These are phyloP conservation scores for Metaphire vulgaris DNA, from an alignment of 1,140 invertebrate species.

Conservation along the genomic window DNA sequence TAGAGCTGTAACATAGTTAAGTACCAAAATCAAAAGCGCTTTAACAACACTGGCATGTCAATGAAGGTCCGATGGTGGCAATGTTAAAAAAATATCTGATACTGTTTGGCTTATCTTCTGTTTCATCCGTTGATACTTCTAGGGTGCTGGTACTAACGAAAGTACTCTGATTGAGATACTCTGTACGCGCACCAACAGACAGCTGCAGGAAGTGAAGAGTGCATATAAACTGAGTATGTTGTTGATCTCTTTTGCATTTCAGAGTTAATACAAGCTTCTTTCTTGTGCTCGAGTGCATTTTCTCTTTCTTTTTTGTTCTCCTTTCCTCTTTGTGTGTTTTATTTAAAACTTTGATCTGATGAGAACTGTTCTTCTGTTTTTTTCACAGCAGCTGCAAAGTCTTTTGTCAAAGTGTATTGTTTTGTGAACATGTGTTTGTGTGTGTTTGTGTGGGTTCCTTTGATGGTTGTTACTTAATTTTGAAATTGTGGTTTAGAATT, in stretches of 20 bases:
- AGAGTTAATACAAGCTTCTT: no score
- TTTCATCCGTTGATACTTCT: no score
- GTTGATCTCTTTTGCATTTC: no score
- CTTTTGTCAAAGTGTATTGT: background rate
- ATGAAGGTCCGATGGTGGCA: no score
- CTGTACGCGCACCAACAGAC: constrained; percentile 44
- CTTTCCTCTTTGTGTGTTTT: background rate
- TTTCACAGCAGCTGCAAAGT: background rate
- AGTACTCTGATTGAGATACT: constrained; percentile 46
- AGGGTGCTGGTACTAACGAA: constrained; percentile 44
- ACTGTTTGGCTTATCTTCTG: no score
- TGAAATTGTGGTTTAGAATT: constrained; percentile 21
- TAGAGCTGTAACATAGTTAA: no score
- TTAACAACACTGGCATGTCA: no score
- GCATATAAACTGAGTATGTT: constrained; percentile 34
- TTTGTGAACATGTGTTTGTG: background rate
- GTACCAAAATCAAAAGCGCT: no score
- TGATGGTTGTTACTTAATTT: background rate
- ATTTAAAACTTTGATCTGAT: background rate
- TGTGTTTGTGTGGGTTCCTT: background rate
- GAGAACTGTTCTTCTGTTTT: constrained; percentile 6
- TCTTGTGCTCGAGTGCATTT: background rate
- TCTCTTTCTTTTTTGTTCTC: background rate
- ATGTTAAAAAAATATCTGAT: no score
- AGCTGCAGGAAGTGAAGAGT: constrained; percentile 42